A percentile compares a stretch with the other conserved stretches of the same genome.
These are phyloP conservation scores for Xiphophorus hellerii DNA, from an alignment of 2,113 vertebrate species.

Conservation along the genomic window DNA sequence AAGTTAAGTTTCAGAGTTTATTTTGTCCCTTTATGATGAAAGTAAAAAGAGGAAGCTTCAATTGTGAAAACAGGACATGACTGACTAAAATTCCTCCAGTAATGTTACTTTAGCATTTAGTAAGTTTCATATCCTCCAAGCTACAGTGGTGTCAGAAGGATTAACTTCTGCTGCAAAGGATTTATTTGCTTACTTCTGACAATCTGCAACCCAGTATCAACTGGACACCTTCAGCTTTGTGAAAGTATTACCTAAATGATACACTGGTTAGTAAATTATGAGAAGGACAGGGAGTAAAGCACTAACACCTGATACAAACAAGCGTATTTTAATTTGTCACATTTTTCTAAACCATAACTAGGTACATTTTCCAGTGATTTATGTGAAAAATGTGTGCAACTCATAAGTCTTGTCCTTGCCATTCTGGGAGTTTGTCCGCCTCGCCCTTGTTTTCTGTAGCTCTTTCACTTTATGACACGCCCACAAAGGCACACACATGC, in stretches of 20 bases:
- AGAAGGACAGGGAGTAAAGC: no score
- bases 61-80: background rate
- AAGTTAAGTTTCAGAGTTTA: background rate
- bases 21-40: background rate
- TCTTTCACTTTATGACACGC: constrained; percentile 1
- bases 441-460: background rate
- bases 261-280: no score
- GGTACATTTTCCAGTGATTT: background rate
- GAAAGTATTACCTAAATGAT: no score
- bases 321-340: no score
- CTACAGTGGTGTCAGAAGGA: background rate
- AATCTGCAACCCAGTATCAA: background rate
- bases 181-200: background rate
- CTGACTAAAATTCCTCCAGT: constrained; percentile 27
- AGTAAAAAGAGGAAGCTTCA: constrained; percentile 18
- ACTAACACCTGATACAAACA: no score
- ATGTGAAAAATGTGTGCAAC: background rate
- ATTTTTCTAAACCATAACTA: background rate
- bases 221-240: no score
- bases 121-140: constrained; percentile 15
- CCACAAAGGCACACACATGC: background rate
- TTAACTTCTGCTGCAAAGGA: background rate
- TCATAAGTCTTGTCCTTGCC: background rate
- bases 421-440: background rate
- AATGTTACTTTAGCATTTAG: constrained; percentile 7